These are phyloP conservation scores for Oreochromis aureus DNA, from an alignment of 2,113 vertebrate species.

Conservation along the genomic window DNA sequence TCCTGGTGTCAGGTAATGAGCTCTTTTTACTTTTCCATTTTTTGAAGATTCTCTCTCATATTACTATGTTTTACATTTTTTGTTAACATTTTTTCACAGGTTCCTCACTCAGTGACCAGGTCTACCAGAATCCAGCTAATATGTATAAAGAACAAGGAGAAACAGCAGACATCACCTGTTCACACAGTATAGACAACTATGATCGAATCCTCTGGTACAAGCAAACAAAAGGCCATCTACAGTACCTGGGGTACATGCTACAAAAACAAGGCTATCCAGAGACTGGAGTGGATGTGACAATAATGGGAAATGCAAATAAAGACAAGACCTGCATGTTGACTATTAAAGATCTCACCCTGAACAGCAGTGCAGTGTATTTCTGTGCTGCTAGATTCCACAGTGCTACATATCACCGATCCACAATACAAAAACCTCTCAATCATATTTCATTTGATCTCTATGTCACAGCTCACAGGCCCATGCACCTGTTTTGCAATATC, in stretches of 20 bases:
- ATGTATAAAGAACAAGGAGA: not conserved
- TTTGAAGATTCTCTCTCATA: rapidly evolving
- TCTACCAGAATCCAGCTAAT: constrained; percentile 6
- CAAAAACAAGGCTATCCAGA: not conserved
- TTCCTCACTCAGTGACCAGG: not conserved
- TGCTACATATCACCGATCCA: not conserved
- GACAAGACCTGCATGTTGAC: not conserved
- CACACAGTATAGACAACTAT: not conserved
- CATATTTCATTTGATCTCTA: not conserved
- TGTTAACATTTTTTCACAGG: not conserved
- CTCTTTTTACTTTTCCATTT: not conserved
- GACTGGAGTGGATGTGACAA: not conserved
- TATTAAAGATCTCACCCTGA: not conserved
- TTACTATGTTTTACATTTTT: not conserved
- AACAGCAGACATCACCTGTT: constrained; percentile 12
- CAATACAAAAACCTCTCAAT: constrained; percentile 21
- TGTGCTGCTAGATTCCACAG: not conserved
- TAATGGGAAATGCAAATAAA: not conserved
- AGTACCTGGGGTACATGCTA: not conserved
- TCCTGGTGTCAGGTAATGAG: constrained; percentile 15
- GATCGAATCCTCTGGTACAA: constrained; percentile 48
- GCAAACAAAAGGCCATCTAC: not conserved
- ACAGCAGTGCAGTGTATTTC: constrained; percentile 24
- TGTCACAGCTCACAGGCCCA: not conserved
- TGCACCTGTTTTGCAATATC: not conserved